phyloP scores from a whole-genome alignment of 35 echinoderm and acorn worm genomes.

The Apostichopus californicus region DNA sequence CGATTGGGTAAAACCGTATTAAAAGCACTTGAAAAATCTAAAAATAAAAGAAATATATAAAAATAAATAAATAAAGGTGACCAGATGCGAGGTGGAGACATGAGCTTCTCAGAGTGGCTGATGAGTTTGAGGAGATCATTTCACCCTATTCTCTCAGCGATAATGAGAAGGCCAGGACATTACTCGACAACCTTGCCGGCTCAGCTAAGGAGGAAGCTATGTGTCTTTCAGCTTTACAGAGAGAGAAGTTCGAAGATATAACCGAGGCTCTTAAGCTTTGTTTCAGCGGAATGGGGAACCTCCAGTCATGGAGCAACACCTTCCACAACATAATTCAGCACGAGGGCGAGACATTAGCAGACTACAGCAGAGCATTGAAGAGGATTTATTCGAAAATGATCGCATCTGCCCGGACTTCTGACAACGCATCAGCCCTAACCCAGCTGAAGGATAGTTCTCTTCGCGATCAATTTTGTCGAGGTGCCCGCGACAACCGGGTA shows the following conservation, averaged over 20 bases:
- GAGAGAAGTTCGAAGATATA: background rate
- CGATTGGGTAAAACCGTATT: too few relatives aligned
- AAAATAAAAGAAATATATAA: too few relatives aligned
- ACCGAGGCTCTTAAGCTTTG: background rate
- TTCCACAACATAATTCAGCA: background rate
- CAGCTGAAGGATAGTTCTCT: background rate
- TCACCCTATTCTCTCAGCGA: background rate
- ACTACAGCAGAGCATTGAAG: background rate
- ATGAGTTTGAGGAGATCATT: too few relatives aligned
- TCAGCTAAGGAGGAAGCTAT: background rate
- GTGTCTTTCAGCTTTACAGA: background rate
- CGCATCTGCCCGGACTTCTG: background rate
- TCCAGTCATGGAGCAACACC: background rate
- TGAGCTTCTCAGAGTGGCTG: too few relatives aligned
- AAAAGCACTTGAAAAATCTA: too few relatives aligned
- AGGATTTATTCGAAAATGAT: background rate
- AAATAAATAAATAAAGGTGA: too few relatives aligned
- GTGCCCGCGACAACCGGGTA: background rate
- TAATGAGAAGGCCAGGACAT: background rate
- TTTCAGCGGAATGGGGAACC: background rate
- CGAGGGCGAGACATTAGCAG: background rate
- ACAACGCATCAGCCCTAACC: background rate
- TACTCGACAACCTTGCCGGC: background rate
- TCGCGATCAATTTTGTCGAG: background rate
- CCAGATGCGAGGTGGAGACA: too few relatives aligned